Evolutionary conservation across 2,113 vertebrate species (phyloP), one percentile per base, ranked within the genome.

Genomic region (Rhipidura dahli): DNA sequence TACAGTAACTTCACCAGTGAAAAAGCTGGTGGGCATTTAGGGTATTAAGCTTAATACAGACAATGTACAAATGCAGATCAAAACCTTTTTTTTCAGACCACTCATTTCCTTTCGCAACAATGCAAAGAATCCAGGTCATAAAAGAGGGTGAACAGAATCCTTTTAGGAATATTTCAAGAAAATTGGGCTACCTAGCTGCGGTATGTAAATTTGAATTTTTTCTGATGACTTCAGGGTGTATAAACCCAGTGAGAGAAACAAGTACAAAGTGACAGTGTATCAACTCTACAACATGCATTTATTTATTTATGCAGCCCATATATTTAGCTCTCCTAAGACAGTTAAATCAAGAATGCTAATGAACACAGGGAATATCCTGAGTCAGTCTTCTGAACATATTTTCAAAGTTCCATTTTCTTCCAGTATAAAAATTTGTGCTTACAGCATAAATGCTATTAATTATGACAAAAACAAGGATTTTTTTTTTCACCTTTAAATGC

Each of bases 311-410:
- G 35, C 73, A 63, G 39, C 42, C 50, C 30, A 19, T 78, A 64
- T 37, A 69, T 57, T 87, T 70, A 65, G 30, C 21, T 83, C 26
- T 94, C 50, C 63, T 86, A 91, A 91, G 40, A 59, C 49, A 80
- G 24, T 40, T 93, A 90, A 90, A 94, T 78, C 49, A 89, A 69
- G 70, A 96, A 94, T 60, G 64, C 13, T 92, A 91, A 95, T 70
- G 75, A 95, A 75, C 11, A 33, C 31, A 50, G 10, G 33, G 50
- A 85, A 82, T 87, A 65, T 59, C 70, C 68, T 23, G 54, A 91
- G 35, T 66, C 63, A 89, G 53, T 61, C 50, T 56, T 92, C 47
- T 63, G 54, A 77, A 91, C 9, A 9, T 44, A 63, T 88, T 91
- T 94, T 77, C 66, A 63, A 83, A 90, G 45, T 47, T 93, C 14